Evolutionary conservation across 2,113 vertebrate genomes (phyloP).

Genomic region (Chionis minor): DNA sequence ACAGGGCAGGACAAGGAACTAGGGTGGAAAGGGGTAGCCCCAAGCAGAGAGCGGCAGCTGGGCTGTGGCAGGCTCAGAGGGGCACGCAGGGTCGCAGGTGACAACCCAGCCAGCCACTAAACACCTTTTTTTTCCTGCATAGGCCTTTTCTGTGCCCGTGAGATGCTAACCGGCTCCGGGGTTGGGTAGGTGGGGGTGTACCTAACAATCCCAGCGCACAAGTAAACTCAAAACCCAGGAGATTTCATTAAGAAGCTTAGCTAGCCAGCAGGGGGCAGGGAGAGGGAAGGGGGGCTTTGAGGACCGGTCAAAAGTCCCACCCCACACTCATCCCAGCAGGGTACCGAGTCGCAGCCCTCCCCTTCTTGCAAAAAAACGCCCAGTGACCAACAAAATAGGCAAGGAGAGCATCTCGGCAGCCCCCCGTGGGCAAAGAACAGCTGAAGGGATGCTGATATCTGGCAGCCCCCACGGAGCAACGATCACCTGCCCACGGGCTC

Average conservation of each 20-base stretch:
- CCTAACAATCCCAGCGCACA: background rate
- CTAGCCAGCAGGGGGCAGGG: background rate
- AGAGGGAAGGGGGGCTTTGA: background rate
- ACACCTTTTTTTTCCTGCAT: background rate
- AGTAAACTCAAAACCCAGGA: background rate
- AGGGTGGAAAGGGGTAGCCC: fast-evolving
- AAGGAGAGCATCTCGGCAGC: background rate
- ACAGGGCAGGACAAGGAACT: fast-evolving
- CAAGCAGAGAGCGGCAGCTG: background rate
- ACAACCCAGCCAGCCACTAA: background rate
- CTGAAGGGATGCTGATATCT: background rate
- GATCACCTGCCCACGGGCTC: background rate
- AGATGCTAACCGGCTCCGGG: background rate
- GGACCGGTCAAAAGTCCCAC: background rate
- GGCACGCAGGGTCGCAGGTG: fast-evolving
- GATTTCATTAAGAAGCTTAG: conserved; percentile 12
- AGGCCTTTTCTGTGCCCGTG: background rate
- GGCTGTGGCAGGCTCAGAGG: background rate
- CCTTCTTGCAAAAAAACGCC: background rate
- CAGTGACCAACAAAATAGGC: background rate
- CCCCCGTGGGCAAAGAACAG: background rate
- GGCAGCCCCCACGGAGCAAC: fast-evolving
- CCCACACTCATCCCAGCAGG: fast-evolving
- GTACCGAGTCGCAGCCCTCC: background rate
- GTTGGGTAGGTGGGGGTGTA: fast-evolving